These are phyloP conservation scores for Athene noctua DNA, from an alignment of 2,113 vertebrate genomes.

Conservation along the genomic window DNA sequence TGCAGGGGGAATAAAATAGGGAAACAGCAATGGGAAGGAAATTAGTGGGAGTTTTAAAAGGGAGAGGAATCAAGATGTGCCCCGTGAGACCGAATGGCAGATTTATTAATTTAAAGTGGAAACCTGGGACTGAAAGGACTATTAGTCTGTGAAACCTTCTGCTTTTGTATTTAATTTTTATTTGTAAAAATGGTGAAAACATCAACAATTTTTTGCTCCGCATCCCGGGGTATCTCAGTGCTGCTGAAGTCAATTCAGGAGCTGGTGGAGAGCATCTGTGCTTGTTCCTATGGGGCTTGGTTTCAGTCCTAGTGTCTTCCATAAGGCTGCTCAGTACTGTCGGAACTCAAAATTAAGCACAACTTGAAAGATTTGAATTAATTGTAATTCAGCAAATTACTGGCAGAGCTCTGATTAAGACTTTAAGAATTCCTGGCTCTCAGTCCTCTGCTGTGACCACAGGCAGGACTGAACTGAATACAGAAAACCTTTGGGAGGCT, in stretches of 20 bases:
- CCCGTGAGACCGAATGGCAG: accelerated
- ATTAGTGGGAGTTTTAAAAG: neutral
- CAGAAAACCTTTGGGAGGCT: neutral
- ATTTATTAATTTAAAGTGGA: neutral
- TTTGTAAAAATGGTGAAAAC: neutral
- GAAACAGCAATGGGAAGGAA: neutral
- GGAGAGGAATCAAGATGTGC: neutral
- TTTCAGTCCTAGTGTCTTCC: neutral
- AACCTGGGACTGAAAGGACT: neutral
- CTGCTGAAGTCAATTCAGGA: neutral
- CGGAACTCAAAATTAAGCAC: neutral
- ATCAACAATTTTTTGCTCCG: neutral
- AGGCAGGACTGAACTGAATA: neutral
- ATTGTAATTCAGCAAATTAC: neutral
- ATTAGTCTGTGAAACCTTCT: neutral
- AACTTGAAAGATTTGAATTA: neutral
- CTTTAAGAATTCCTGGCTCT: neutral
- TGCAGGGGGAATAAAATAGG: neutral
- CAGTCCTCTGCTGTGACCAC: neutral
- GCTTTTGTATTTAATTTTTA: neutral
- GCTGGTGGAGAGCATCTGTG: neutral
- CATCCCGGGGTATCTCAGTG: neutral
- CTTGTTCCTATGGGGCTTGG: neutral
- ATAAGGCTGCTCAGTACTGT: neutral
- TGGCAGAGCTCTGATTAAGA: neutral